These are phyloP conservation scores for Spisula solida DNA, from an alignment of 2,888 invertebrate species.

Conservation along the genomic window DNA sequence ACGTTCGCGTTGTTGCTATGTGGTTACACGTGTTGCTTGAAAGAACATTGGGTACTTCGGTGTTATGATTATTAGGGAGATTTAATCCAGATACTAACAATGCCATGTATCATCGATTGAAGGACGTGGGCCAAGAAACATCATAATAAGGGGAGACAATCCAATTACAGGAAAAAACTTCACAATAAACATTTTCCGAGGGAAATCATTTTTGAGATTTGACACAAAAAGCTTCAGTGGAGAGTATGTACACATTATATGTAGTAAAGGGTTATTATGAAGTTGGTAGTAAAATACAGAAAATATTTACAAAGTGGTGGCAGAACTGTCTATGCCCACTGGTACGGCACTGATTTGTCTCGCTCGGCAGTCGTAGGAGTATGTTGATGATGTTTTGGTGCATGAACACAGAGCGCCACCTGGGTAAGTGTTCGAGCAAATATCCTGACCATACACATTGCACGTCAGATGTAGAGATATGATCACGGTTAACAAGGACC, in stretches of 20 bases:
- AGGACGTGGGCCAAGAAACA: too few species aligned
- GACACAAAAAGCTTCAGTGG: too few species aligned
- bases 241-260: too few species aligned
- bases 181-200: too few species aligned
- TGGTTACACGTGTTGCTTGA: neutral
- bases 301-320: slow-evolving; percentile 32
- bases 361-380: slow-evolving; percentile 33
- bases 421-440: slow-evolving; percentile 19
- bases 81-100: too few species aligned
- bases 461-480: neutral
- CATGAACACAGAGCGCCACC: slow-evolving; percentile 41
- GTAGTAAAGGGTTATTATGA: too few species aligned
- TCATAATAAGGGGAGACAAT: too few species aligned
- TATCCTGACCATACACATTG: neutral
- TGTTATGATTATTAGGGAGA: neutral
- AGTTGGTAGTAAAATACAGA: neutral
- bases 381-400: neutral
- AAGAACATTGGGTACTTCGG: neutral
- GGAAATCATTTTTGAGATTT: too few species aligned
- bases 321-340: neutral
- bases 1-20: neutral
- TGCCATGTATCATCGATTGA: too few species aligned
- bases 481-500: neutral
- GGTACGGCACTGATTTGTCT: slow-evolving; percentile 4
- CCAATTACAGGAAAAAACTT: too few species aligned